phyloP scores from a whole-genome alignment of 2,888 invertebrate species.

The Lasioglossum morio region DNA sequence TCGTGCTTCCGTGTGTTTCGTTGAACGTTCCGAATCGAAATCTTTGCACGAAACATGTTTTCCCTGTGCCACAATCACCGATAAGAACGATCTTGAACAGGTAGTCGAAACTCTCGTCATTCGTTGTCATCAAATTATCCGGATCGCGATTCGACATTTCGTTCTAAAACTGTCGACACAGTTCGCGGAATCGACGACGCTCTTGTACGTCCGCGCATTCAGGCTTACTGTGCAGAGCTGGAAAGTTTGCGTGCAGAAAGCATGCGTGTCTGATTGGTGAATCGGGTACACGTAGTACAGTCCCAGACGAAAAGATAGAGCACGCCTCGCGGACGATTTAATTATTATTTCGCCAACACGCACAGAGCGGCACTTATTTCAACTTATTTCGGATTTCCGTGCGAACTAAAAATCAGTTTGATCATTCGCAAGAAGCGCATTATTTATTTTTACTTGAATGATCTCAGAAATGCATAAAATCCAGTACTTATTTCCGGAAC shows the following conservation, averaged over 20 bases:
- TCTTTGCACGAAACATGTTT: constrained; percentile 97
- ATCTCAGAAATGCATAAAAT: too few species aligned
- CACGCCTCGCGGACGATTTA: not conserved
- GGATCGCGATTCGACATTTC: constrained; percentile 91
- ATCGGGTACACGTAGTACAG: constrained; percentile 1
- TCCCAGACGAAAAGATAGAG: not conserved
- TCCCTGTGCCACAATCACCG: constrained; percentile 95
- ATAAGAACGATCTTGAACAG: constrained; percentile 97
- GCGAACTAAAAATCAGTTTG: too few species aligned
- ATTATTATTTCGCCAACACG: not conserved
- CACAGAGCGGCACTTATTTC: not conserved
- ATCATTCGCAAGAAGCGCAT: too few species aligned
- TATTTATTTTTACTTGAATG: too few species aligned
- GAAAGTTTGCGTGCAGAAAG: constrained; percentile 37
- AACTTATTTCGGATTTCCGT: not conserved
- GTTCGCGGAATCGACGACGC: constrained; percentile 25
- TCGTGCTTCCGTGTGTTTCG: constrained; percentile 97
- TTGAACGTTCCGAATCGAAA: constrained; percentile 98
- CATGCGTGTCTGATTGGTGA: constrained; percentile 3
- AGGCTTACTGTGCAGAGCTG: constrained; percentile 25
- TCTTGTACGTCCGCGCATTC: constrained; percentile 29
- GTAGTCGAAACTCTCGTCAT: constrained; percentile 95
- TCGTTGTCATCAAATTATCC: constrained; percentile 90
- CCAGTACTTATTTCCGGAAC: too few species aligned
- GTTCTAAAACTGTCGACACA: constrained; percentile 21